phyloP scores from a whole-genome alignment of 2,888 invertebrate species.

The Cataglyphis albicans region DNA sequence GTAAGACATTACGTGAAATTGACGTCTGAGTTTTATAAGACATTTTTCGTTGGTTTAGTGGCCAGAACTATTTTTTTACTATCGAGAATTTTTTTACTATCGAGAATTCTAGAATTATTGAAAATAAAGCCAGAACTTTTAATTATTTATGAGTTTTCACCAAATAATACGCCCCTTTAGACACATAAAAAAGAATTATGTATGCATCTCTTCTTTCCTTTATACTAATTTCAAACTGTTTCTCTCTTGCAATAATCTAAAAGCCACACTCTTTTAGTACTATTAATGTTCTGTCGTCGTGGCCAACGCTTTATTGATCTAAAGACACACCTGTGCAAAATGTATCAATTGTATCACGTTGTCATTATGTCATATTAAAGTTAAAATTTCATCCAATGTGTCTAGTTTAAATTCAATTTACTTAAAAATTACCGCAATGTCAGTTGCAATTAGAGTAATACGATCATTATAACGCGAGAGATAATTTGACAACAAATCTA shows the following conservation, averaged over 20 bases:
- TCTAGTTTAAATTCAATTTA: neutral
- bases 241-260: neutral
- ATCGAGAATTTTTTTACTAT: too few relatives aligned
- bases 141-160: too few relatives aligned
- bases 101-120: too few relatives aligned
- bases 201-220: neutral
- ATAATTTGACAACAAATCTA: constrained; percentile 12
- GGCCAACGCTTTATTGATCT: constrained; percentile 52
- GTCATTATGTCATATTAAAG: constrained; percentile 24
- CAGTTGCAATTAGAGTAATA: neutral
- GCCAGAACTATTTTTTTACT: too few relatives aligned
- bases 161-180: too few relatives aligned
- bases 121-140: too few relatives aligned
- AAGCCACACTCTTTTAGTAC: neutral
- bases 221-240: neutral
- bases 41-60: too few relatives aligned
- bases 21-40: too few relatives aligned
- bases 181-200: neutral
- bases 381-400: neutral
- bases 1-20: too few relatives aligned
- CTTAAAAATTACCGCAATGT: constrained; percentile 9
- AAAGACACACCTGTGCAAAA: constrained; percentile 28
- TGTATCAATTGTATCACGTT: constrained; percentile 36
- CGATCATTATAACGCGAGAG: neutral
- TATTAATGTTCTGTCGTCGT: neutral